phyloP scores from a whole-genome alignment of 2,113 vertebrate genomes.

The Menura novaehollandiae region DNA sequence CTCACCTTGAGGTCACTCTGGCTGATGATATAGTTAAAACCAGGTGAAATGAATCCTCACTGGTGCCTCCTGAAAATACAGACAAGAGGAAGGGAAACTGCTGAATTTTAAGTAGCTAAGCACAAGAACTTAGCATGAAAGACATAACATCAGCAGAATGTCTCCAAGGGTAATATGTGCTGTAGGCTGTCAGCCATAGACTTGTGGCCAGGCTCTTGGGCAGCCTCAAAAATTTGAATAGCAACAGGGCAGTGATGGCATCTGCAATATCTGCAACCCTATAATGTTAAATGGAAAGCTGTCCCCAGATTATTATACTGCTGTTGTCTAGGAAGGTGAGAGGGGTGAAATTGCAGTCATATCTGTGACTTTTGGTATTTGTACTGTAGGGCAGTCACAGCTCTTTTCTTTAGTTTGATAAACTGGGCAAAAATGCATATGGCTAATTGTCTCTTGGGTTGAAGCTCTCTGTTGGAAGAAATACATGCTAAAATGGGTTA shows the following conservation, averaged over 20 bases:
- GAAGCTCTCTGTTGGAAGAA: neutral
- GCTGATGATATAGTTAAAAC: neutral
- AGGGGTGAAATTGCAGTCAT: neutral
- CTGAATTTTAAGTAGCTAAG: neutral
- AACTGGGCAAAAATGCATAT: neutral
- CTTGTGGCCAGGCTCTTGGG: neutral
- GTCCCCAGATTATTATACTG: neutral
- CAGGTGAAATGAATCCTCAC: neutral
- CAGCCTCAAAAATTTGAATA: neutral
- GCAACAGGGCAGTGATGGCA: neutral
- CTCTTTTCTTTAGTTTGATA: neutral
- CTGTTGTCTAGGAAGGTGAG: neutral
- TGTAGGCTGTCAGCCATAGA: neutral
- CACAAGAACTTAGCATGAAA: neutral
- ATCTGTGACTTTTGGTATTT: neutral
- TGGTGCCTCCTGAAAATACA: neutral
- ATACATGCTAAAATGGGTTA: neutral
- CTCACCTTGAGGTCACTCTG: neutral
- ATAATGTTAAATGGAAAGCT: neutral
- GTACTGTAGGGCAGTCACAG: neutral
- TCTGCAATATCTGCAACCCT: neutral
- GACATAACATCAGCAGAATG: neutral
- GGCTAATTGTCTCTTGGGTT: neutral
- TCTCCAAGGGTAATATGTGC: neutral
- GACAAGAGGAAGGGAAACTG: neutral